phyloP scores from a whole-genome alignment of 2,113 vertebrate species.

The Nerophis lumbriciformis region DNA sequence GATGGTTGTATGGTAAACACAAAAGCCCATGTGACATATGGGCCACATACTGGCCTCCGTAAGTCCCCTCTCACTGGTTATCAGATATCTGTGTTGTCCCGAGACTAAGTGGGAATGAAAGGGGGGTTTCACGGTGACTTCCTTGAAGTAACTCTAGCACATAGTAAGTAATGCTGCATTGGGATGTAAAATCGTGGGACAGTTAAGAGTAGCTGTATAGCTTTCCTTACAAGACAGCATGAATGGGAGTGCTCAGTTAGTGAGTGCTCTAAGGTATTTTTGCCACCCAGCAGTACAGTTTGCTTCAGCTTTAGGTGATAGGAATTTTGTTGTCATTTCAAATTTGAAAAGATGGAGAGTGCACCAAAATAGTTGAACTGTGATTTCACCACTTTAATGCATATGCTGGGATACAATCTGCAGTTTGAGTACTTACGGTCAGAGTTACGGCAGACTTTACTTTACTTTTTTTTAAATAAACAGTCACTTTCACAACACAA shows the following conservation, averaged over 20 bases:
- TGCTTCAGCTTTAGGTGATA: background rate
- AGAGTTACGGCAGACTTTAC: too few species aligned
- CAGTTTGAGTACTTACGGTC: too few species aligned
- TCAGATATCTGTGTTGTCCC: slow-evolving; percentile 63
- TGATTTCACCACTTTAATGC: too few species aligned
- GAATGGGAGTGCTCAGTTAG: slow-evolving; percentile 47
- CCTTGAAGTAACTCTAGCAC: slow-evolving; percentile 69
- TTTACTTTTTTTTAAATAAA: too few species aligned
- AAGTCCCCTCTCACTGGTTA: slow-evolving; percentile 67
- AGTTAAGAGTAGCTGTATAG: slow-evolving; percentile 64
- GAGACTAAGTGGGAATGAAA: slow-evolving; percentile 62
- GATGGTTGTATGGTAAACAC: slow-evolving; percentile 2
- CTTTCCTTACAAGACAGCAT: slow-evolving; percentile 45
- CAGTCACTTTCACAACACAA: too few species aligned
- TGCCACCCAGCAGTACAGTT: background rate
- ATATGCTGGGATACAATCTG: too few species aligned
- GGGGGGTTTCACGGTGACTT: slow-evolving; percentile 69
- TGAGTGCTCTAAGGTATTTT: slow-evolving; percentile 14
- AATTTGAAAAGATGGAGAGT: too few species aligned
- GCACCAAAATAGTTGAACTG: too few species aligned
- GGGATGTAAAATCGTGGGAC: slow-evolving; percentile 66
- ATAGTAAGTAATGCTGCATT: slow-evolving; percentile 64
- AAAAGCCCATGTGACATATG: slow-evolving; percentile 53
- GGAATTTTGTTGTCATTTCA: background rate
- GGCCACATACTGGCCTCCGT: slow-evolving; percentile 64